Evolutionary conservation across 1,140 invertebrate genomes (phyloP).

Genomic region (Drosophila subpulchrella): DNA sequence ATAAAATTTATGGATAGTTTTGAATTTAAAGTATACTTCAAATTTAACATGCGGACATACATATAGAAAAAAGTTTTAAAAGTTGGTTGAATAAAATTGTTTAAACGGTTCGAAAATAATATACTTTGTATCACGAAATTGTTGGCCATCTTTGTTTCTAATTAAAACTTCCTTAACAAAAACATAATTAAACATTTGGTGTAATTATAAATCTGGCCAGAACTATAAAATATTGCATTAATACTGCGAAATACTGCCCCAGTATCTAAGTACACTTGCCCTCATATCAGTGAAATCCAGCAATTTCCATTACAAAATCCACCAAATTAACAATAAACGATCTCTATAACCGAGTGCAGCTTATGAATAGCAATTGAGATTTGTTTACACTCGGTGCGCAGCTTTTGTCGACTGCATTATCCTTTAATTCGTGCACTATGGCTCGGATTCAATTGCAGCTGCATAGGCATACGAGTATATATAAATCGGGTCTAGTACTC

Average conservation of each 20-base stretch:
- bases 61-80: no score
- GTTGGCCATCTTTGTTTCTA: no score
- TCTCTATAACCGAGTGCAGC: conserved; percentile 21
- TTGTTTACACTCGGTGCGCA: conserved; percentile 45
- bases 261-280: not conserved
- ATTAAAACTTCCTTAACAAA: no score
- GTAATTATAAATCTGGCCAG: no score
- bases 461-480: conserved; percentile 15
- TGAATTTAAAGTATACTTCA: no score
- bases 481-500: conserved; percentile 14
- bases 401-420: conserved; percentile 59
- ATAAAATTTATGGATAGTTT: no score
- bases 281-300: not conserved
- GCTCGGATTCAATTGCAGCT: conserved; percentile 53
- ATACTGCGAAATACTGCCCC: not conserved
- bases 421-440: conserved; percentile 67
- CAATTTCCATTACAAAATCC: conserved; percentile 15
- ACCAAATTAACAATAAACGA: conserved; percentile 11
- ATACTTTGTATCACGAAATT: no score
- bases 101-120: no score
- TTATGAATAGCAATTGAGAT: conserved; percentile 61
- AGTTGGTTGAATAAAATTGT: no score
- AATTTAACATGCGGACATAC: no score
- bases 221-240: no score
- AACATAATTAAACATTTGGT: no score